Evolutionary conservation across 2,888 invertebrate genomes (phyloP).

Genomic region (Chymomyza amoena): DNA sequence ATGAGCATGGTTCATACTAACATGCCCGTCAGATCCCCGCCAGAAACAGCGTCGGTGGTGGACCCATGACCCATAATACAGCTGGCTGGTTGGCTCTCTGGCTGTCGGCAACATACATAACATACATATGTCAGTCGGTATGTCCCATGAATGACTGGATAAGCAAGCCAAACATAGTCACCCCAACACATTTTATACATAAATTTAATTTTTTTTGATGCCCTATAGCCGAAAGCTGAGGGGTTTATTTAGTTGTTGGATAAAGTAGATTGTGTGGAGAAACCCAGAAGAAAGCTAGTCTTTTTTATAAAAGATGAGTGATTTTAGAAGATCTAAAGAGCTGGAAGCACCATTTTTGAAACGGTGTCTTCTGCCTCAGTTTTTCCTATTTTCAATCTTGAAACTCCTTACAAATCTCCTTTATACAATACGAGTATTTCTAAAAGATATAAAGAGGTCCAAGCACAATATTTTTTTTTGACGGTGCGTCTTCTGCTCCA

Average conservation of each 20-base stretch:
- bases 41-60: background rate
- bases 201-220: constrained; percentile 18
- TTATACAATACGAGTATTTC: too few relatives aligned
- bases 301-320: too few relatives aligned
- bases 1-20: constrained; percentile 47
- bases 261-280: too few relatives aligned
- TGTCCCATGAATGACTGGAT: background rate
- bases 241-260: background rate
- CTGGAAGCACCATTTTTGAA: too few relatives aligned
- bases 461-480: too few relatives aligned
- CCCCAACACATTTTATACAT: constrained; percentile 28
- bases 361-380: too few relatives aligned
- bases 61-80: background rate
- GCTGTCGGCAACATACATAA: background rate
- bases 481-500: too few relatives aligned
- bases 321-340: too few relatives aligned
- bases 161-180: background rate
- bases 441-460: too few relatives aligned
- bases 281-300: too few relatives aligned
- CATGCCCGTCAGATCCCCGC: background rate
- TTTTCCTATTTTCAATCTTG: too few relatives aligned
- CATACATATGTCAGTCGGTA: background rate
- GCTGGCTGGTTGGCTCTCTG: background rate
- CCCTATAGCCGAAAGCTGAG: background rate
- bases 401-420: too few relatives aligned